Conservation (phyloP, 2,797 vertebrate species). For the Hapalemur alaotrensis region DNA sequence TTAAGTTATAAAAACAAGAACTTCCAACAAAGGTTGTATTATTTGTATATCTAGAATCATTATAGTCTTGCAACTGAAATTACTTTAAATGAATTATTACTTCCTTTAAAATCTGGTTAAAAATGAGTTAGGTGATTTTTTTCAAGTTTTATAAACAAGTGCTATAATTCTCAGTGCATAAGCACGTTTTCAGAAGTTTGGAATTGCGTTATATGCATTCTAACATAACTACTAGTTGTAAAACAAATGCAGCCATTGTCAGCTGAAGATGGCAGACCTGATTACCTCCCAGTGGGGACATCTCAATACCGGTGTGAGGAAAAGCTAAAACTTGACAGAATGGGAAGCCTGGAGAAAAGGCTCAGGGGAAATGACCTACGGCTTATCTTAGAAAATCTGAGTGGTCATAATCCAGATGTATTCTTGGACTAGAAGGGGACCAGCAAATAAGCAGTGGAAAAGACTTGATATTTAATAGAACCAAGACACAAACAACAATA, state of each 20-base stretch:
- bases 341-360: background rate
- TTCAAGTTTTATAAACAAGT: constrained; percentile 6
- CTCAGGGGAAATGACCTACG: background rate
- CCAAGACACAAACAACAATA: background rate
- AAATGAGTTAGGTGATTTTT: background rate
- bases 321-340: background rate
- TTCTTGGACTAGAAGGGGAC: background rate
- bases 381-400: background rate
- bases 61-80: background rate
- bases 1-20: background rate
- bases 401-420: background rate
- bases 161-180: background rate
- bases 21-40: background rate
- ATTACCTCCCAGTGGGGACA: background rate
- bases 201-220: background rate
- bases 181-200: background rate
- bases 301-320: background rate
- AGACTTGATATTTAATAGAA: background rate
- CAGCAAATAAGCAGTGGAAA: background rate
- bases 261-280: background rate
- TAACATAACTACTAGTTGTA: background rate
- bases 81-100: background rate
- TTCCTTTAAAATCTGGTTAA: constrained; percentile 8
- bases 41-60: background rate
- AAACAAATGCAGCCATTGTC: background rate